Evolutionary conservation across 1,140 invertebrate genomes (phyloP).

Genomic region (Trachymyrmex cornetzi): DNA sequence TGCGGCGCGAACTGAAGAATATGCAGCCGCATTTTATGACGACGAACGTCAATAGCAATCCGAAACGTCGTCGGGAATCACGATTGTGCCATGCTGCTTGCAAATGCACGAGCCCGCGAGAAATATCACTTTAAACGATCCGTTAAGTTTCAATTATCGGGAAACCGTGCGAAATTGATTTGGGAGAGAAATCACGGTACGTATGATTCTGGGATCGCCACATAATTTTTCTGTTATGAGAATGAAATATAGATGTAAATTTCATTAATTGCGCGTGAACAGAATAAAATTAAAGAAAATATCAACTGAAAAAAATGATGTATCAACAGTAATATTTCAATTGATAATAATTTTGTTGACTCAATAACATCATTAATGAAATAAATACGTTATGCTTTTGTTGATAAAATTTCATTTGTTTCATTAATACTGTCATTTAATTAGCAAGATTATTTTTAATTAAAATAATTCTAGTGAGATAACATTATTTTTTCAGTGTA

Average conservation of each 20-base stretch:
- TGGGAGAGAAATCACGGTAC: not conserved
- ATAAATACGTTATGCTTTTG: too few species aligned
- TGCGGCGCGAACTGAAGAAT: not conserved
- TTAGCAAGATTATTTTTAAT: too few species aligned
- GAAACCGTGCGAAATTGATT: not conserved
- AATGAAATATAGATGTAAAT: not conserved
- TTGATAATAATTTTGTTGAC: too few species aligned
- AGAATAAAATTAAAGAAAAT: not conserved
- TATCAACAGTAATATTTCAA: too few species aligned
- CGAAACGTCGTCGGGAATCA: not conserved
- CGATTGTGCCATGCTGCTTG: not conserved
- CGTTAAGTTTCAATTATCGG: constrained; percentile 17
- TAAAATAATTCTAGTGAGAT: too few species aligned
- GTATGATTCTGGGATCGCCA: not conserved
- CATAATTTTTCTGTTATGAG: not conserved
- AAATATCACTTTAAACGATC: not conserved
- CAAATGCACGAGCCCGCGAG: not conserved
- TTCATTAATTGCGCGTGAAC: not conserved
- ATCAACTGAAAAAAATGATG: not conserved
- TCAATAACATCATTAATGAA: too few species aligned
- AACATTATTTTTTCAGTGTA: too few species aligned
- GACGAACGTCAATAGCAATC: not conserved
- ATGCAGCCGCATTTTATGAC: constrained; percentile 30
- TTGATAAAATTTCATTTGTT: too few species aligned
- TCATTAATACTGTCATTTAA: too few species aligned